phyloP scores from a whole-genome alignment of 2,888 invertebrate species.

The Dryomyza anilis region DNA sequence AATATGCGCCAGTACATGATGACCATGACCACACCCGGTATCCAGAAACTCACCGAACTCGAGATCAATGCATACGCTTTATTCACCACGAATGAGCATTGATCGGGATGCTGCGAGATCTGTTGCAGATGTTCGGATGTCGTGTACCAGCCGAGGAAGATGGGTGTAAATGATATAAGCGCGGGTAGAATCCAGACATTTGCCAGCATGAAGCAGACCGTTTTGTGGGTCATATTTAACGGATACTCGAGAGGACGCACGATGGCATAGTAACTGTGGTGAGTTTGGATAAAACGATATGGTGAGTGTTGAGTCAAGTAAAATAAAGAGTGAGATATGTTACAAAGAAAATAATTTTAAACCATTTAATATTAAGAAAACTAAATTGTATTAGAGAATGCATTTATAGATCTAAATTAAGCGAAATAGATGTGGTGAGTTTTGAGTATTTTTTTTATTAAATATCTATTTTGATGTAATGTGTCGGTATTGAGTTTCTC shows the following conservation, averaged over 20 bases:
- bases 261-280: conserved; percentile 81
- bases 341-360: too few relatives aligned
- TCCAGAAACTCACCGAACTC: conserved; percentile 91
- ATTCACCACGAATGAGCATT: conserved; percentile 84
- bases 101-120: conserved; percentile 69
- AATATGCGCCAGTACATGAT: conserved; percentile 88
- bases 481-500: too few relatives aligned
- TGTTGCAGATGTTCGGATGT: conserved; percentile 74
- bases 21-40: conserved; percentile 90
- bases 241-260: conserved; percentile 94
- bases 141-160: conserved; percentile 94
- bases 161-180: conserved; percentile 90
- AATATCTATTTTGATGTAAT: too few relatives aligned
- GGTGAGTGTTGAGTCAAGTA: too few relatives aligned
- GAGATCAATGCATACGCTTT: conserved; percentile 86
- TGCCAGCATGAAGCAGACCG: conserved; percentile 80
- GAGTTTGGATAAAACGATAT: too few relatives aligned
- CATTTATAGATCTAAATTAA: too few relatives aligned
- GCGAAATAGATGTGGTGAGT: too few relatives aligned
- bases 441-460: too few relatives aligned
- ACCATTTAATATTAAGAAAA: too few relatives aligned
- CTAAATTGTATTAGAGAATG: too few relatives aligned
- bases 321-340: too few relatives aligned
- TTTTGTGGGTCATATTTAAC: conserved; percentile 85
- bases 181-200: conserved; percentile 93